Percentiles rank a stretch among this genome's conserved stretches.
These are phyloP conservation scores for Smithornis capensis DNA, from an alignment of 2,113 vertebrate species.

Conservation along the genomic window DNA sequence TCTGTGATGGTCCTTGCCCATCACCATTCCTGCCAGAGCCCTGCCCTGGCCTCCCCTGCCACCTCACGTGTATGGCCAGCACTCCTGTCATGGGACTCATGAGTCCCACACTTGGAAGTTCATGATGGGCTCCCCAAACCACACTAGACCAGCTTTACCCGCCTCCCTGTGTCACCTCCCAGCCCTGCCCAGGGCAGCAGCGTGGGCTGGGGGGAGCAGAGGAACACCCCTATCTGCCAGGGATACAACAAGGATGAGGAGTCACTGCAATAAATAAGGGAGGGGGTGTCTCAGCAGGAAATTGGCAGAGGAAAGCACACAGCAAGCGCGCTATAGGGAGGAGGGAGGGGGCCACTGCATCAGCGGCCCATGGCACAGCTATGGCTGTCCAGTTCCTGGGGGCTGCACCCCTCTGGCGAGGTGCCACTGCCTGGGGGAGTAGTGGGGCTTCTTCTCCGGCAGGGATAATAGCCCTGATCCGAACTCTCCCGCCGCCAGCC, in stretches of 20 bases:
- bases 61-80: neutral
- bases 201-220: neutral
- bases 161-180: neutral
- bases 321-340: neutral
- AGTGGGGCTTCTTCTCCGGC: slow-evolving; percentile 16
- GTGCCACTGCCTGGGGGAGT: neutral
- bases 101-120: neutral
- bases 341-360: neutral
- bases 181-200: neutral
- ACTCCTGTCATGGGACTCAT: neutral
- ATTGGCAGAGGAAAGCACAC: neutral
- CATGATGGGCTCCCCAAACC: neutral
- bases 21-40: neutral
- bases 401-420: neutral
- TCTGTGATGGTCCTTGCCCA: neutral
- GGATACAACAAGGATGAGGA: neutral
- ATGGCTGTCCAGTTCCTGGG: neutral
- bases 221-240: neutral
- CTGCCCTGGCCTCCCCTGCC: neutral
- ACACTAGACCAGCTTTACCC: neutral
- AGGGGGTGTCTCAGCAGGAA: neutral
- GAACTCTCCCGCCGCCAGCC: neutral
- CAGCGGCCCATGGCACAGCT: neutral
- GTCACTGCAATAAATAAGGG: slow-evolving; percentile 42
- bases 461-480: neutral